Conservation (phyloP, 2,888 invertebrate genomes). For the Chymomyza caudatula region DNA sequence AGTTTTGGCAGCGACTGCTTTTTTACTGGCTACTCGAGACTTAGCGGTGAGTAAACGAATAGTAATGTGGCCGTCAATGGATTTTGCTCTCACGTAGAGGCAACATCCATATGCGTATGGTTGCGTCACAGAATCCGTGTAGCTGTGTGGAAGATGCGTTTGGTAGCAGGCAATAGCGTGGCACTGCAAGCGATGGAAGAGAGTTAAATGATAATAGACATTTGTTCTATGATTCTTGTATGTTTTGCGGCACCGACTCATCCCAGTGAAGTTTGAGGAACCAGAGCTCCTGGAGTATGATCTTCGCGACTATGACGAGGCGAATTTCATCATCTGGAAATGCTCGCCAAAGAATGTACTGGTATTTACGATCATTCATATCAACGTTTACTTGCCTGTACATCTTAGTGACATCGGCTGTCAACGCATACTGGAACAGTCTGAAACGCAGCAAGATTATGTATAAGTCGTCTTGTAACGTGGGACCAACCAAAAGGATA, state of each 20-base stretch:
- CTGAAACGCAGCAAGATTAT: conserved; percentile 4
- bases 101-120: conserved; percentile 10
- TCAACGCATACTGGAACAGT: background rate
- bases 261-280: background rate
- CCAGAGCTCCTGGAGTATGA: background rate
- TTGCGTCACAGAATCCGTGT: conserved; percentile 1
- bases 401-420: conserved; percentile 14
- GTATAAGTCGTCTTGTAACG: conserved; percentile 6
- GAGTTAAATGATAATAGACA: background rate
- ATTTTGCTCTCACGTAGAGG: background rate
- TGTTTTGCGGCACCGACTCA: background rate
- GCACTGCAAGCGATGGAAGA: background rate
- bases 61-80: background rate
- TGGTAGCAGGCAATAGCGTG: background rate
- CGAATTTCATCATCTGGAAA: background rate
- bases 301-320: too few relatives aligned
- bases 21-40: conserved; percentile 1
- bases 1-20: background rate
- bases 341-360: conserved; percentile 6
- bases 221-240: background rate
- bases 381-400: conserved; percentile 13
- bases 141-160: background rate
- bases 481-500: conserved; percentile 17
- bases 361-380: conserved; percentile 1
- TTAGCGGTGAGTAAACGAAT: background rate